Evolutionary conservation across 37 sponge, comb jelly and placozoan genomes (phyloP), one percentile per base, ranked within the genome.

Genomic region (Sycon ciliatum): DNA sequence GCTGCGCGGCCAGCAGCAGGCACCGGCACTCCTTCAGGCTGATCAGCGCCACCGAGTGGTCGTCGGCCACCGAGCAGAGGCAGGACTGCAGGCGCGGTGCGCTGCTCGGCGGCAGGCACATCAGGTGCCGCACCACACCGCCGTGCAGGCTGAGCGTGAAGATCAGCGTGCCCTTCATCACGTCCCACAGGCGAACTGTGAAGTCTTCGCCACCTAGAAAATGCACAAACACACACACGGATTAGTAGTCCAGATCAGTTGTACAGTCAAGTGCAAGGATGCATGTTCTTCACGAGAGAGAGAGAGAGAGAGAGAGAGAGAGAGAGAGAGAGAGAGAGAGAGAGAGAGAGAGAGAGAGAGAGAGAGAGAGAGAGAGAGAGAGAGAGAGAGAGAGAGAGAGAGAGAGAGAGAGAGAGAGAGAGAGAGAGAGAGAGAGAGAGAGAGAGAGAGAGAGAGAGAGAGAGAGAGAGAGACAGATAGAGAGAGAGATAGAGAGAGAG

Each of bases 171-270:
- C 85, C 84, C 11, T 67, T 68, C 61, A 79, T 81, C 52, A 93
- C 73, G 75, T 89, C 76, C 95, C 95, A 93, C 68, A 93, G 73
- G 23, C 84, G 75, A 32, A 93, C 95, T 35, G 89, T 83, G 72
- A 89, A 89, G 76, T 93, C 95, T 0, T 81, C 82, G n/a, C 90
- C 85, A 6, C 88, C 92, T n/a, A n/a, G n/a, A n/a, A n/a, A n/a
- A n/a, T n/a, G n/a, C n/a, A n/a, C n/a, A n/a, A n/a, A n/a, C n/a
- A n/a, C n/a, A n/a, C n/a, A n/a, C n/a, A n/a, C n/a, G n/a, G n/a
- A n/a, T n/a, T n/a, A n/a, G n/a, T n/a, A n/a, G n/a, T n/a, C n/a
- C n/a, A n/a, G n/a, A n/a, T n/a, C n/a, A n/a, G n/a, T n/a, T n/a
- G n/a, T n/a, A n/a, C n/a, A n/a, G n/a, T n/a, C n/a, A n/a, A n/a